Evolutionary conservation across 2,113 vertebrate genomes (phyloP).

Genomic region (Strix aluco): DNA sequence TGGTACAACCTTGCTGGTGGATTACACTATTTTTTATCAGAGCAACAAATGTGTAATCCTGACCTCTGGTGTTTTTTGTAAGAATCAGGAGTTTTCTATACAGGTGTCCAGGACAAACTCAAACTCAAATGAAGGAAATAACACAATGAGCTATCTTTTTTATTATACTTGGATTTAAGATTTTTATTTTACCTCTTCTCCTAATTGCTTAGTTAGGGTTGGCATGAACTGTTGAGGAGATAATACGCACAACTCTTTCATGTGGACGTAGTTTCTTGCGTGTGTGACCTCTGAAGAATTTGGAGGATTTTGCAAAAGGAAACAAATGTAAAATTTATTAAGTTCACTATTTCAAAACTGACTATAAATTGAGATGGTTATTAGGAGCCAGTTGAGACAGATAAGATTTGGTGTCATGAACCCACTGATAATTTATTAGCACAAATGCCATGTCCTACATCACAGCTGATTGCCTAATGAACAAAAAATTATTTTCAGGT

Average conservation of each 20-base stretch:
- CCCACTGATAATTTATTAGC: not conserved
- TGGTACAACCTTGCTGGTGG: not conserved
- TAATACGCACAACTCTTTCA: not conserved
- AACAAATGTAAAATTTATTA: not conserved
- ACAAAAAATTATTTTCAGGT: slow-evolving; percentile 34
- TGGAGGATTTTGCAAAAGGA: not conserved
- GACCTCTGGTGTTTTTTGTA: not conserved
- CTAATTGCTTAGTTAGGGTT: not conserved
- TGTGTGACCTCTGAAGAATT: not conserved
- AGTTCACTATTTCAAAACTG: not conserved
- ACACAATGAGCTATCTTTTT: not conserved
- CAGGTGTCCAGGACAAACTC: not conserved
- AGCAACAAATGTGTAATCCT: not conserved
- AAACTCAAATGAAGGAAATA: not conserved
- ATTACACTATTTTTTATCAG: not conserved
- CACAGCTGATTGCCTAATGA: slow-evolving; percentile 10
- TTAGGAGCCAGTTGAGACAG: not conserved
- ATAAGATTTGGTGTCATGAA: not conserved
- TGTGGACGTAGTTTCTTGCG: not conserved
- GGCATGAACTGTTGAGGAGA: not conserved
- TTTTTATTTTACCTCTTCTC: not conserved
- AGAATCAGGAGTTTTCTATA: not conserved
- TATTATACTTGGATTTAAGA: not conserved
- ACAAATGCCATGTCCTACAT: not conserved
- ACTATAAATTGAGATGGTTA: not conserved